Evolutionary conservation across 2,113 vertebrate genomes (phyloP).

Genomic region (Sapayoa aenigma): DNA sequence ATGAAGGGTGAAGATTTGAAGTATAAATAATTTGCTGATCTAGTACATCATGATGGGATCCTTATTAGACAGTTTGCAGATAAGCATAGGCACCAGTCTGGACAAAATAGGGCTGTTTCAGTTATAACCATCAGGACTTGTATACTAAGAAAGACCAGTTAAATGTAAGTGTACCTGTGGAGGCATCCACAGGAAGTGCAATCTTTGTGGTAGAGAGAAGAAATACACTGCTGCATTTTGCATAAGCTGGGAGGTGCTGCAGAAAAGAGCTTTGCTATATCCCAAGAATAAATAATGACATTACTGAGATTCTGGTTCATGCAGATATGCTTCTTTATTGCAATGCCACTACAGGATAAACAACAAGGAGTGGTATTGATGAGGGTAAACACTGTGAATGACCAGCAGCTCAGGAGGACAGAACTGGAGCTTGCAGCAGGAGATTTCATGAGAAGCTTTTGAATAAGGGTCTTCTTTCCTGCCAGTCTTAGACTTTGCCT

Average conservation of each 20-base stretch:
- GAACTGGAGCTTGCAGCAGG: not conserved
- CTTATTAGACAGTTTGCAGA: not conserved
- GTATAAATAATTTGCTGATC: not conserved
- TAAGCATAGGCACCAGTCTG: not conserved
- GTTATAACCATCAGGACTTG: not conserved
- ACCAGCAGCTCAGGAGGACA: not conserved
- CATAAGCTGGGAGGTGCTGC: not conserved
- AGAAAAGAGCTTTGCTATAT: not conserved
- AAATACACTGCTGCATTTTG: not conserved
- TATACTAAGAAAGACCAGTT: not conserved
- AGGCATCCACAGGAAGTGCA: not conserved
- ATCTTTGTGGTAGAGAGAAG: not conserved
- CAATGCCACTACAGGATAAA: not conserved
- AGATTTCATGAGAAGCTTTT: not conserved
- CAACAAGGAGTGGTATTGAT: not conserved
- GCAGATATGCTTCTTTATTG: not conserved
- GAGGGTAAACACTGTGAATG: not conserved
- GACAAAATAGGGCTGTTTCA: not conserved
- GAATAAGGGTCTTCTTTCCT: not conserved
- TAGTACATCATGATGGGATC: not conserved
- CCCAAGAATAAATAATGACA: not conserved
- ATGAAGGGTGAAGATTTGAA: not conserved
- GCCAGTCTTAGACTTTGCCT: not conserved
- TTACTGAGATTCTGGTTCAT: not conserved
- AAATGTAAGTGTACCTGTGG: not conserved